Conservation (phyloP, 2,888 invertebrate genomes). For the Hydrotaea diabolus region DNA sequence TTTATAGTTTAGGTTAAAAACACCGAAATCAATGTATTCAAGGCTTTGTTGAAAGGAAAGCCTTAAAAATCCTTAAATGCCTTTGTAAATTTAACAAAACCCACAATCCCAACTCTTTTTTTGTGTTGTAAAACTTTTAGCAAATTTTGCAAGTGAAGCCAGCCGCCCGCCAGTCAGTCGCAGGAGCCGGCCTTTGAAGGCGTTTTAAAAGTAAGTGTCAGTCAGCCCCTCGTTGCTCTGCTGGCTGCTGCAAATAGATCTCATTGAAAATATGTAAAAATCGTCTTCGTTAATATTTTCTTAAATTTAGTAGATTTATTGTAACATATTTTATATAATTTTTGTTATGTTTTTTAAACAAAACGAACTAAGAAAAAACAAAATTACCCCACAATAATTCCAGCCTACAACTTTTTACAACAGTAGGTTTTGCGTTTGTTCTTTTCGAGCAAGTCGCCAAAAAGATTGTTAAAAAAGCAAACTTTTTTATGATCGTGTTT, state of each 20-base stretch:
- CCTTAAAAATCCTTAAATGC: conserved; percentile 39
- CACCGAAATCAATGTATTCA: conserved; percentile 36
- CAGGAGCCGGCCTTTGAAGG: background rate
- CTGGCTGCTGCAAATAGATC: conserved; percentile 49
- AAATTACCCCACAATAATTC: conserved; percentile 25
- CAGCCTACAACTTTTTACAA: conserved; percentile 44
- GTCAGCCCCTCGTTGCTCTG: background rate
- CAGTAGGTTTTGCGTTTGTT: conserved; percentile 22
- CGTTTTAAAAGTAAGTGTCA: no score
- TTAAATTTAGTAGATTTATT: conserved; percentile 32
- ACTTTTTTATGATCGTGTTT: conserved; percentile 7
- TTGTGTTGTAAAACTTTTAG: conserved; percentile 49
- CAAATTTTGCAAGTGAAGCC: conserved; percentile 63
- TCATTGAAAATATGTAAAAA: conserved; percentile 37
- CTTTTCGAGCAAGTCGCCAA: conserved; percentile 5
- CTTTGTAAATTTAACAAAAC: conserved; percentile 14
- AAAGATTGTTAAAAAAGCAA: conserved; percentile 1
- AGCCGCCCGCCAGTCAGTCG: conserved; percentile 7
- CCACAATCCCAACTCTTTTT: conserved; percentile 1
- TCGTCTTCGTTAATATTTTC: conserved; percentile 15
- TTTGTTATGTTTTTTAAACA: background rate
- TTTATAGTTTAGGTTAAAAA: conserved; percentile 31
- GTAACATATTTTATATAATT: background rate
- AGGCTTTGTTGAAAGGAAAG: conserved; percentile 20
- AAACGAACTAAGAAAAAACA: background rate